Percentiles rank a stretch among this genome's conserved stretches.
These are phyloP conservation scores for Varanus salvator DNA, from an alignment of 2,113 vertebrate species.

Conservation along the genomic window DNA sequence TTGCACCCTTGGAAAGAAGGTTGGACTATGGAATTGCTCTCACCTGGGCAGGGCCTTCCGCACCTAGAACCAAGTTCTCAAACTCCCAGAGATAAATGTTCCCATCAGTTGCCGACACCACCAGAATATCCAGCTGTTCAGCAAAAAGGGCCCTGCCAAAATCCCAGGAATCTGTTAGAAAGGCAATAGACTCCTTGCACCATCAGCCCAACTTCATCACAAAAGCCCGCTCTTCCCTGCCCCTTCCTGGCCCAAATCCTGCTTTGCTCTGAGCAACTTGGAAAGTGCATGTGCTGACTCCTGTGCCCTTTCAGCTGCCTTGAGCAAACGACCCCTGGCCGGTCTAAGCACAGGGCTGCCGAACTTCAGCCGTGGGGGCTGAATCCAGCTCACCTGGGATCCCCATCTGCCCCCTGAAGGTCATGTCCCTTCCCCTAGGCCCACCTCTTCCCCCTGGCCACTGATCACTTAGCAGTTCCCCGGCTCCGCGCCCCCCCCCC, in stretches of 20 bases:
- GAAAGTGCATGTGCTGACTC: neutral
- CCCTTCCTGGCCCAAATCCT: neutral
- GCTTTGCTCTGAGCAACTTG: neutral
- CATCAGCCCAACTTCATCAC: neutral
- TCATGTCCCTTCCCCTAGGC: too few species aligned
- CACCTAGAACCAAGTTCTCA: slow-evolving; percentile 41
- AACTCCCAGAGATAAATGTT: slow-evolving; percentile 66
- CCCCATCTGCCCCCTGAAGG: too few species aligned
- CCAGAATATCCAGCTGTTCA: slow-evolving; percentile 57
- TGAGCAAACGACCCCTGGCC: neutral
- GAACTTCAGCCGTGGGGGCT: too few species aligned
- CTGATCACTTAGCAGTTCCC: too few species aligned
- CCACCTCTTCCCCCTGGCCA: too few species aligned
- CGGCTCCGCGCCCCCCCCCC: too few species aligned
- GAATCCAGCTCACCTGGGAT: too few species aligned
- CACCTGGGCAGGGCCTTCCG: slow-evolving; percentile 1
- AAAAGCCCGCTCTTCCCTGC: neutral
- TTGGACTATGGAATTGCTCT: neutral
- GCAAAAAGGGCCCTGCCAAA: slow-evolving; percentile 52
- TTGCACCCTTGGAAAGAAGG: neutral
- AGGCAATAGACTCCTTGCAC: neutral
- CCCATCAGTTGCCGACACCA: slow-evolving; percentile 52
- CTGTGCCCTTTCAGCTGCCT: neutral
- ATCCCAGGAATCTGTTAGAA: neutral
- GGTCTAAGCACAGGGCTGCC: neutral